A percentile compares a stretch with the other conserved stretches of the same genome.
Conservation (phyloP, 2,113 vertebrate species). For the Catharus fuscescens region DNA sequence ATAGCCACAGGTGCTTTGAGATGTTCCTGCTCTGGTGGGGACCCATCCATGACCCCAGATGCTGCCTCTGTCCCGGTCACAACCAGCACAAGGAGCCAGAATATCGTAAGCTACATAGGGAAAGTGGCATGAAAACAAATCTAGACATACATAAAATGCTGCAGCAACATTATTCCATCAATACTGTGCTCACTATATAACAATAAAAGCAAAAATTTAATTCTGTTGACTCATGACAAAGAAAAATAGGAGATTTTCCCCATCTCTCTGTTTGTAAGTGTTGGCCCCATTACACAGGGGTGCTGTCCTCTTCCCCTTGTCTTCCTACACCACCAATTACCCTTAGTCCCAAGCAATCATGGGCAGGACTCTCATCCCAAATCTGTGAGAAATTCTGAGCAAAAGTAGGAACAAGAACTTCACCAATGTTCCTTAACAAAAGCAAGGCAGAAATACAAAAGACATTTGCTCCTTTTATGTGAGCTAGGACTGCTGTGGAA, state of each 20-base stretch:
- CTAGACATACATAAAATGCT: not conserved
- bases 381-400: not conserved
- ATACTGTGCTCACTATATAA: not conserved
- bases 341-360: not conserved
- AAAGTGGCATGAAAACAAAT: not conserved
- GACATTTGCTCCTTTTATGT: not conserved
- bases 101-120: not conserved
- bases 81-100: not conserved
- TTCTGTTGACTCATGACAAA: not conserved
- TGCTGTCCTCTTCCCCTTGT: not conserved
- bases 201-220: not conserved
- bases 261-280: not conserved
- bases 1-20: accelerated
- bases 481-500: not conserved
- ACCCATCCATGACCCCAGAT: not conserved
- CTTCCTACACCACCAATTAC: not conserved
- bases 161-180: not conserved
- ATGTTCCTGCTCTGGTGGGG: not conserved
- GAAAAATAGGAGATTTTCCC: not conserved
- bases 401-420: not conserved
- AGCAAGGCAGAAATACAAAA: not conserved
- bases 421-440: not conserved
- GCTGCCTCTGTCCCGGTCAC: not conserved
- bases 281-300: not conserved
- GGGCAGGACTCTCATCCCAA: not conserved